These are phyloP conservation scores for Crocidura indochinensis DNA, from an alignment of 2,797 vertebrate species.

Conservation along the genomic window DNA sequence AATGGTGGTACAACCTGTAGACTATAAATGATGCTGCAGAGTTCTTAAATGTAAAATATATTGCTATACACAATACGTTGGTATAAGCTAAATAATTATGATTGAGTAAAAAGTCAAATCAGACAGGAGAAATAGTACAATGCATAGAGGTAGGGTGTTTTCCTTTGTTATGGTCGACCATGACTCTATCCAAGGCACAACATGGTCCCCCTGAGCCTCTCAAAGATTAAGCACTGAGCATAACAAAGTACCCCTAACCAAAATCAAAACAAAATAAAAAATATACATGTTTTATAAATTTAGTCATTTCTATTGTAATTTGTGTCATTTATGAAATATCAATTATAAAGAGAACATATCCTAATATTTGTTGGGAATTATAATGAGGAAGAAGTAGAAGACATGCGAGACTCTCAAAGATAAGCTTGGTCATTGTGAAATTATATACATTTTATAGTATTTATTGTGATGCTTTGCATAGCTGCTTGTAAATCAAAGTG, in stretches of 20 bases:
- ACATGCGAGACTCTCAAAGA: neutral
- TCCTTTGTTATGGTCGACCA: too few species aligned
- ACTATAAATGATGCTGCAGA: neutral
- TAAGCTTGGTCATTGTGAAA: neutral
- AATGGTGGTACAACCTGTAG: neutral
- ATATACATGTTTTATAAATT: too few species aligned
- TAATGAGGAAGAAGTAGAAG: neutral
- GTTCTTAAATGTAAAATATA: neutral
- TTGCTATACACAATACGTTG: neutral
- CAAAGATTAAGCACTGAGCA: too few species aligned
- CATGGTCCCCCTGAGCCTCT: too few species aligned
- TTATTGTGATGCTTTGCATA: neutral
- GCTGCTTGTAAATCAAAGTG: neutral
- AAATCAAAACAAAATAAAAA: neutral
- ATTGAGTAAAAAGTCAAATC: too few species aligned
- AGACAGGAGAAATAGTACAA: too few species aligned
- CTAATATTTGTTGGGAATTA: neutral
- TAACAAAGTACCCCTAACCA: neutral
- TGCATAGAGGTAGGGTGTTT: too few species aligned
- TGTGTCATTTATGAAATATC: too few species aligned
- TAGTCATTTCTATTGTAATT: too few species aligned
- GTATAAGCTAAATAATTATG: too few species aligned
- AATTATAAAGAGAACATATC: neutral
- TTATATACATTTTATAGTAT: neutral
- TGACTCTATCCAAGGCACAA: too few species aligned